phyloP scores from a whole-genome alignment of 1,140 invertebrate species.

The Camponotus vicinus region DNA sequence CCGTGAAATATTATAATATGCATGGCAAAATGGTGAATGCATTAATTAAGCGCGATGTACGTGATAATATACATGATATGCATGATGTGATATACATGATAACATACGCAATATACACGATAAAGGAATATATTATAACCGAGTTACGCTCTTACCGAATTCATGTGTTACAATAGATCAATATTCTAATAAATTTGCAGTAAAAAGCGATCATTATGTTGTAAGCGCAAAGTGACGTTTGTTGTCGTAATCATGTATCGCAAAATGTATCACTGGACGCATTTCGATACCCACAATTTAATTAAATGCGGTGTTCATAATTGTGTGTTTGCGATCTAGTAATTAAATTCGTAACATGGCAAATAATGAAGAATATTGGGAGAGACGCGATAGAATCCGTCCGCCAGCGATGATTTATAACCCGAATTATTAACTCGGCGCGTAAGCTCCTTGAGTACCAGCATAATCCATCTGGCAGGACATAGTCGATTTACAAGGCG shows the following conservation, averaged over 20 bases:
- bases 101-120: constrained; percentile 2
- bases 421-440: constrained; percentile 71
- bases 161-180: neutral
- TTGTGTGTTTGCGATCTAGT: constrained; percentile 8
- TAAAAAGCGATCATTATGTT: constrained; percentile 5
- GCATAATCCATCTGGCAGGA: constrained; percentile 67
- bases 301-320: neutral
- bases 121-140: constrained; percentile 17
- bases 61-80: constrained; percentile 17
- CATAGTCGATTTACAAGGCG: constrained; percentile 72
- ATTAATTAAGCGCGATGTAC: constrained; percentile 28
- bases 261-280: neutral
- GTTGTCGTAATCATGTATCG: neutral
- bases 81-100: constrained; percentile 10
- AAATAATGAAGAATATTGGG: constrained; percentile 47
- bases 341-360: constrained; percentile 39
- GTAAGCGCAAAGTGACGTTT: neutral
- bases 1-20: constrained; percentile 9
- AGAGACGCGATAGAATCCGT: constrained; percentile 21
- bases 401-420: constrained; percentile 66
- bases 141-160: constrained; percentile 26
- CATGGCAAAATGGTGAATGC: neutral
- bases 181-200: neutral
- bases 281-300: neutral
- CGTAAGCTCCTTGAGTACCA: constrained; percentile 70